Percentiles rank a stretch among this genome's conserved stretches.
These are phyloP conservation scores for Neoaliturus tenellus DNA, from an alignment of 2,888 invertebrate species.

Conservation along the genomic window DNA sequence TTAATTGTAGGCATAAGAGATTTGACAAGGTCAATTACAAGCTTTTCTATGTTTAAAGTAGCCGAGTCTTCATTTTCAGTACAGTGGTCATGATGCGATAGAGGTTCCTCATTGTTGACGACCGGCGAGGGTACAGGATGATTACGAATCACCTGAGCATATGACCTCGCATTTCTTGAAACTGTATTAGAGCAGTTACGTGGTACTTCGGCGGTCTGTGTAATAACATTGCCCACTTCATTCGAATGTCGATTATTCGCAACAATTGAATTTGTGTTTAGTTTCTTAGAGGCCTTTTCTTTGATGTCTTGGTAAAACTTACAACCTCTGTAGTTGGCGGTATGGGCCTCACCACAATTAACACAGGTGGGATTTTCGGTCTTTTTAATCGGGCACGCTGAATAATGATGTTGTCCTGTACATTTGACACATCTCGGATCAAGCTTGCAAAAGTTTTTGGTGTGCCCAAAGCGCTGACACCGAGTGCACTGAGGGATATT, in stretches of 20 bases:
- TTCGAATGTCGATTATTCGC: too few relatives aligned
- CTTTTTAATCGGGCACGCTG: background rate
- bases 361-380: background rate
- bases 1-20: too few relatives aligned
- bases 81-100: too few relatives aligned
- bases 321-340: background rate
- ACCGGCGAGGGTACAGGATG: too few relatives aligned
- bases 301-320: background rate
- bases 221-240: too few relatives aligned
- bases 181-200: too few relatives aligned
- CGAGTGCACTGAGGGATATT: background rate
- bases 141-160: too few relatives aligned
- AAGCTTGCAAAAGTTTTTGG: background rate
- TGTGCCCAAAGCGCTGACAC: slow-evolving; percentile 15
- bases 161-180: too few relatives aligned
- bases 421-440: background rate
- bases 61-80: too few relatives aligned
- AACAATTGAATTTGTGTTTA: background rate
- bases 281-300: background rate
- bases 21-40: background rate
- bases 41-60: background rate
- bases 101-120: too few relatives aligned
- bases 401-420: background rate
- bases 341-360: background rate
- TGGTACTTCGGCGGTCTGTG: too few relatives aligned